Conservation (phyloP, 2,888 invertebrate species). For the Metallyticus violacea region DNA sequence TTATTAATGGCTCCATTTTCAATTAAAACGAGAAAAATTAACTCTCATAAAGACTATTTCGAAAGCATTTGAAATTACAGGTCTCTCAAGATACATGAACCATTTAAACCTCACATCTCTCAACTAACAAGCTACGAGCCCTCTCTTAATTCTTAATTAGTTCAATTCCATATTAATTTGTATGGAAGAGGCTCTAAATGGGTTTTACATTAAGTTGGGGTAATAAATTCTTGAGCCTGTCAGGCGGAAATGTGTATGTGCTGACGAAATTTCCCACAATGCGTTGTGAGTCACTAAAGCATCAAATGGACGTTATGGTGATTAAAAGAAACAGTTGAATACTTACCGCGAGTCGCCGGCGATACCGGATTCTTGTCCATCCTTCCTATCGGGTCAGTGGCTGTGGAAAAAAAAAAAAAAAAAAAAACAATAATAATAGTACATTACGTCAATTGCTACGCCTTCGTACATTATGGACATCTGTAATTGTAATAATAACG, state of each 20-base stretch:
- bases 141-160: constrained; percentile 11
- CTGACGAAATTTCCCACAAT: not conserved
- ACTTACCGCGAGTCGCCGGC: constrained; percentile 71
- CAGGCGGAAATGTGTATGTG: not conserved
- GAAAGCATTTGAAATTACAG: constrained; percentile 23
- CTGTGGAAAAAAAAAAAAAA: constrained; percentile 49
- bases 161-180: constrained; percentile 18
- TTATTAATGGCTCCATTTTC: constrained; percentile 14
- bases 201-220: constrained; percentile 16
- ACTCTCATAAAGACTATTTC: not conserved
- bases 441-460: constrained; percentile 1
- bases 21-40: constrained; percentile 16
- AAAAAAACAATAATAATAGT: constrained; percentile 15
- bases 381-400: constrained; percentile 55
- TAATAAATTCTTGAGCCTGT: not conserved
- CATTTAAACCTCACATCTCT: not conserved
- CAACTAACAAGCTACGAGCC: not conserved
- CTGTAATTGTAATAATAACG: not conserved
- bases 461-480: not conserved
- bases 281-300: not conserved
- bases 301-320: not conserved
- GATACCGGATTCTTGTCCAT: constrained; percentile 77
- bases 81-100: not conserved
- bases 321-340: constrained; percentile 4
- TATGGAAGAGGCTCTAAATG: not conserved